Base-by-base conservation (phyloP, 1,140 invertebrate genomes). In the Sarcophaga peregrina region DNA sequence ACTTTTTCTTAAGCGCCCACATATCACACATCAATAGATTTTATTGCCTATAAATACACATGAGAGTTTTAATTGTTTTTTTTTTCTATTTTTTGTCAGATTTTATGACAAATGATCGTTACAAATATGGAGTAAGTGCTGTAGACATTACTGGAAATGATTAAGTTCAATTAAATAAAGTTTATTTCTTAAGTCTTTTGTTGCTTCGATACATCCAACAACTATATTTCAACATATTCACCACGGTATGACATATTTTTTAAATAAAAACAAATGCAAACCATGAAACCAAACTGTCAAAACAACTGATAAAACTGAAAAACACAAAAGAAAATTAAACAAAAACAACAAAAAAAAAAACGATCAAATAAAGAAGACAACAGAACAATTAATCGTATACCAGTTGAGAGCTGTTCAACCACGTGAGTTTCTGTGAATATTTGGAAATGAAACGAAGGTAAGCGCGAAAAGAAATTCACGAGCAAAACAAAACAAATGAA, bases 171-270 rank as follows among this genome's bases (percentile, higher is more conserved):
- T n/a, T n/a, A n/a, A n/a, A 68, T 20, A 68, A 68, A 68, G n/a
- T 68, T 68, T 25, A 9, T 68, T 68, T 68, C 62, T 8, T 68
- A 68, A 68, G 62, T 68, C 62, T 68, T 68, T 68, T 68, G 62
- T 68, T 20, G 4, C 20, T 58, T n/a, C 6, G 6, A 37, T 37
- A 37, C 25, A 37, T 4, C 25, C 62, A 17, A 20, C 20, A 68
- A 25, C 62, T n/a, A 68, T 20, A 68, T 25, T 68, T 20, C 62
- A 17, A 25, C 17, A 68, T 9, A 68, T 10, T 68, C 62, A 68
- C 62, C 62, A 68, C 62, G 17, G 20, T 17, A 37, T 25, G 17
- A 68, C 52, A 58, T 37, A 37, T 37, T 37, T 4, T 37, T 37
- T 37, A 4, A 37, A 37, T 4, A 37, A 37, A 58, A 15, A 58